Conservation (phyloP, 2,888 invertebrate species). For the Mythimna loreyi region DNA sequence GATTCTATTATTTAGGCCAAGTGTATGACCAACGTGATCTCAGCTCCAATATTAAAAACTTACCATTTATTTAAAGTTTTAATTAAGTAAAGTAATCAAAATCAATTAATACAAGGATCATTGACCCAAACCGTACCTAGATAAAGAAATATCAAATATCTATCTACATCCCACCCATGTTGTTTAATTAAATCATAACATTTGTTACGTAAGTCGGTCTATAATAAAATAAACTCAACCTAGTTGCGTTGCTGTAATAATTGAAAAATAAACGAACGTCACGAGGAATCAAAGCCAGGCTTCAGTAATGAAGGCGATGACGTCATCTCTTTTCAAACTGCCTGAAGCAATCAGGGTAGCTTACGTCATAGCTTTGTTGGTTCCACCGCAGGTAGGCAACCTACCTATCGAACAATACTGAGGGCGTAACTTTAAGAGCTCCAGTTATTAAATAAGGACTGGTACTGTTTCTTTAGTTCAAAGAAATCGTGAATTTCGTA, state of each 20-base stretch:
- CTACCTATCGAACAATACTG: constrained; percentile 23
- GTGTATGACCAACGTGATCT: background rate
- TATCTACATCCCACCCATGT: constrained; percentile 5
- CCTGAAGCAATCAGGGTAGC: constrained; percentile 45
- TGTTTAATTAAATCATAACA: background rate
- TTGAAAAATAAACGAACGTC: constrained; percentile 26
- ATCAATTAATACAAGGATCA: constrained; percentile 27
- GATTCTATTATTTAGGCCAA: background rate
- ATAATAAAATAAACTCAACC: background rate
- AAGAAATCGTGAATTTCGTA: background rate
- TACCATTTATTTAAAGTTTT: constrained; percentile 8
- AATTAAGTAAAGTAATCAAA: constrained; percentile 30
- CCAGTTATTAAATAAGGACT: constrained; percentile 19
- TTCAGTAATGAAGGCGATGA: constrained; percentile 43
- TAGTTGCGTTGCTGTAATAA: constrained; percentile 18
- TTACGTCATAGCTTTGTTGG: constrained; percentile 50
- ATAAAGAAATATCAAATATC: background rate
- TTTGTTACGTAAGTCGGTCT: constrained; percentile 3
- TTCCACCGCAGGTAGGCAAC: constrained; percentile 20
- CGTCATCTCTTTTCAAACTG: constrained; percentile 47
- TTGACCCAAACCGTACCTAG: constrained; percentile 17
- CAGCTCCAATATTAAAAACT: background rate
- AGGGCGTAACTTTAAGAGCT: constrained; percentile 6
- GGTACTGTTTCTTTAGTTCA: background rate
- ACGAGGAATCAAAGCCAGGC: constrained; percentile 30